Evolutionary conservation across 2,888 invertebrate genomes (phyloP), one percentile per base, ranked within the genome.

Genomic region (Entomobrya multifasciata): DNA sequence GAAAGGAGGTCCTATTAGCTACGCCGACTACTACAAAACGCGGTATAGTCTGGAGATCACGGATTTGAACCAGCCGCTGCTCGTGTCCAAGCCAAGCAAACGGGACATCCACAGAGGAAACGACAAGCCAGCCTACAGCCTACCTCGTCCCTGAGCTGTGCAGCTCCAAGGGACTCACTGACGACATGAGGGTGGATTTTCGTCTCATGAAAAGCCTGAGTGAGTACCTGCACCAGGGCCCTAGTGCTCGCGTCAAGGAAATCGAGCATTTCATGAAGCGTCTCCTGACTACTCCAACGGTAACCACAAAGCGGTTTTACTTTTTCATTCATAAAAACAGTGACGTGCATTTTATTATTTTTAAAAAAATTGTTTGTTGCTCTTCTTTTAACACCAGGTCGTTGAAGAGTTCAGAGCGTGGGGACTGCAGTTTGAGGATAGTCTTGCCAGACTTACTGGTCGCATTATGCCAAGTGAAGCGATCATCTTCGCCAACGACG

Each of bases 141-240:
- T 95, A 95, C 84, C 93, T 99, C 20, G 94, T 99, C 11, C 99
- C 99, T 0, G 98, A 99, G 92, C 93, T 99, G 8, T 97, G 97
- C 91, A 96, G 95, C 92, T 93, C 98, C 91, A 97, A 98, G 0
- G 99, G 98, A 0, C 93, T 99, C 0, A 96, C 96, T 0, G 98
- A 99, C 90, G 95, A 94, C 49, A 95, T 98, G 93, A 93, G 97
- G 1, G 93, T 93, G 25, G 96, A 99, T 93, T 96, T 96, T 92
- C 94, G 94, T 90, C 94, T 98, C 0, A 98, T 98, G 97, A 95
- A 95, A 92, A 96, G 96, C 88, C 95, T 98, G 0, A 95, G 96
- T 0, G 93, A 94, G 0, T 95, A 96, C 91, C 98, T 98, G 0
- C 94, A 96, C 86, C 94, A 98, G 15, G 94, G 95, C 0, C 99